Evolutionary conservation across 2,113 vertebrate species (phyloP).

Genomic region (Gnathonemus longibarbis): DNA sequence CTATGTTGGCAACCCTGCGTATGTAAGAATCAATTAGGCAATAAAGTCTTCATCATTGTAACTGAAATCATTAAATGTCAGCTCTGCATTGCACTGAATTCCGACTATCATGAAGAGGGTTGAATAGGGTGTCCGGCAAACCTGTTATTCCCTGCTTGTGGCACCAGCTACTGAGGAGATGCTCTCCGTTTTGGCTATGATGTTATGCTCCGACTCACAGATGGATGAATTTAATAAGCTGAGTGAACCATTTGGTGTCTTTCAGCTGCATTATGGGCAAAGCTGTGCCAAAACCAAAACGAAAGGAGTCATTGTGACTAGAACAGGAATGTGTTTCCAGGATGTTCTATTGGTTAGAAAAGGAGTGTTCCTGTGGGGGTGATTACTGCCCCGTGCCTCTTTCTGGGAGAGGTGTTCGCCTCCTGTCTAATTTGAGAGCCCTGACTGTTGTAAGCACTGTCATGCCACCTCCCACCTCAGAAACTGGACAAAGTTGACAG

Average conservation of each 20-base stretch:
- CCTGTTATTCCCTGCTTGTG: neutral
- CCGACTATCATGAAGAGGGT: neutral
- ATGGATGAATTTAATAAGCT: neutral
- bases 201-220: neutral
- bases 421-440: neutral
- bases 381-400: neutral
- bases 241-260: neutral
- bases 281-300: neutral
- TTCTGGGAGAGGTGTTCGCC: neutral
- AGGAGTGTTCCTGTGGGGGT: neutral
- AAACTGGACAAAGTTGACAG: neutral
- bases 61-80: neutral
- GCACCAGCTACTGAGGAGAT: neutral
- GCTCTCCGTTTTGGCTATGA: neutral
- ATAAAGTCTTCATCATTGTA: neutral
- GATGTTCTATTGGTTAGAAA: neutral
- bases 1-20: no score
- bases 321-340: neutral
- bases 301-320: neutral
- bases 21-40: neutral
- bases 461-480: neutral
- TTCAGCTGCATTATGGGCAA: neutral
- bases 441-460: neutral
- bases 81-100: neutral
- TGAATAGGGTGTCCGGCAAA: neutral